Evolutionary conservation across 2,888 invertebrate species (phyloP), one percentile per base, ranked within the genome.

Genomic region (Nephrotoma appendiculata): DNA sequence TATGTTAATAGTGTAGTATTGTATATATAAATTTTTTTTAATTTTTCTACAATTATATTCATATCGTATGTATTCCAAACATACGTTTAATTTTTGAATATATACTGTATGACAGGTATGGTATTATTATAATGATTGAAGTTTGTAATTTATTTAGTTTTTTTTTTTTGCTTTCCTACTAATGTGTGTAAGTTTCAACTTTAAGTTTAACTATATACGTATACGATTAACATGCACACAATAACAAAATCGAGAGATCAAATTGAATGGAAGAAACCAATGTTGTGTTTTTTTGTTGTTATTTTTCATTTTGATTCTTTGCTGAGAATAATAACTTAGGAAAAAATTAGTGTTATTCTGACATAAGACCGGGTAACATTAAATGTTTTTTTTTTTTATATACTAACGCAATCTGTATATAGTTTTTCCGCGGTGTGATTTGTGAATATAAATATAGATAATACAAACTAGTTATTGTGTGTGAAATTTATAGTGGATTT

Each of bases 101-200:
- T 84, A 84, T 42, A 84, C 84, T 42, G 42, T 84, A 84, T 84
- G 84, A 84, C 84, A 84, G 84, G 84, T 84, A 84, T 84, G 84
- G 84, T 84, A 84, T 84, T 84, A 84, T 84, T 84, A 84, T 84
- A 84, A 84, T 84, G 84, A 84, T 84, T 84, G 84, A 84, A 84
- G 84, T 84, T 84, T 84, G 84, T 84, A 84, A 84, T 84, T 71
- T 71, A 71, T 71, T 84, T 84, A 84, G 42, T 84, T 84, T 84
- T 84, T 84, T 42, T 84, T 84, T 42, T 41, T 41, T 41, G n/a
- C 31, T 31, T 31, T 31, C 31, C 31, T 42, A 42, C 84, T 83
- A 84, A 71, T 43, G 84, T 84, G 43, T 84, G 43, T 84, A 84
- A 42, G n/a, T 84, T 84, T 41, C 43, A 84, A 43, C 43, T 84